These are phyloP conservation scores for Triplophysa rosa DNA, from an alignment of 2,113 vertebrate species.

Conservation along the genomic window DNA sequence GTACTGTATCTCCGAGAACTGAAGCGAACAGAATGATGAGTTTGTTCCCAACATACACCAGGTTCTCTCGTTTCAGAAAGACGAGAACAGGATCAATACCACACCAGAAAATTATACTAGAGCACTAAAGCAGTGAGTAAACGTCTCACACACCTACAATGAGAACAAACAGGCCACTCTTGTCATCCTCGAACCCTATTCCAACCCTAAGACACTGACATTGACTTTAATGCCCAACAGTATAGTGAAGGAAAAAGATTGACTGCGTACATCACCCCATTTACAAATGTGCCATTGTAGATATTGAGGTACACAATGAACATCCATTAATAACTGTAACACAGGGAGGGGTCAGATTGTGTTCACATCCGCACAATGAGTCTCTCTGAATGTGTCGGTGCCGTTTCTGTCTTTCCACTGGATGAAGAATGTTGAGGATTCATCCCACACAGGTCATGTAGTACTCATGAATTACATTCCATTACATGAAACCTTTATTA, in stretches of 20 bases:
- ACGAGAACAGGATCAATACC: constrained; percentile 14
- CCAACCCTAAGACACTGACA: background rate
- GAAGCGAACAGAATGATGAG: background rate
- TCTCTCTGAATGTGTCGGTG: constrained; percentile 13
- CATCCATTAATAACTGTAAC: background rate
- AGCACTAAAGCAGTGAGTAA: background rate
- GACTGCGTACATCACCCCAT: background rate
- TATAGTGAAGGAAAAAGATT: too few relatives aligned
- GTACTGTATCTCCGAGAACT: background rate
- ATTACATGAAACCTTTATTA: background rate
- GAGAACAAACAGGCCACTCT: background rate
- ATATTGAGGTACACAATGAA: background rate
- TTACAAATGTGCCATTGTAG: background rate
- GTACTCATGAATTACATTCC: background rate
- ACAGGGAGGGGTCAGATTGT: background rate
- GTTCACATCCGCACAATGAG: background rate
- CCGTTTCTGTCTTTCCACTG: background rate
- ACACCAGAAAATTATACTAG: constrained; percentile 2
- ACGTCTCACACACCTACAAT: background rate
- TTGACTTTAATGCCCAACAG: background rate
- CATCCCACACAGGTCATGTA: constrained; percentile 8
- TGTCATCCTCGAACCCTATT: constrained; percentile 12
- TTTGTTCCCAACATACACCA: background rate
- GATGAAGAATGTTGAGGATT: background rate
- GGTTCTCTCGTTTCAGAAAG: constrained; percentile 37